Conservation (phyloP, 2,113 vertebrate genomes). For the Addax nasomaculatus region DNA sequence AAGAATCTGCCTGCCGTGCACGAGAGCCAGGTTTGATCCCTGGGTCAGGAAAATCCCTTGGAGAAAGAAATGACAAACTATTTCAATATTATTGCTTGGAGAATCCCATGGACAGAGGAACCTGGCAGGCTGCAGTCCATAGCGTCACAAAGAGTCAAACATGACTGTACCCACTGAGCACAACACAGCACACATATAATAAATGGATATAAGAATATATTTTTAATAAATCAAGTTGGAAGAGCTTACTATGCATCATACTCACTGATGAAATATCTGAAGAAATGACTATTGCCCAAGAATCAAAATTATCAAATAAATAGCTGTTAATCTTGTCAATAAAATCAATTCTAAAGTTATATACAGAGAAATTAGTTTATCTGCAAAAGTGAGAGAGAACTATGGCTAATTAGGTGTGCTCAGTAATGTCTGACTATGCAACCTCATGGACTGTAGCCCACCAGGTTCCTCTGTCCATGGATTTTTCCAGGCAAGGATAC, state of each 20-base stretch:
- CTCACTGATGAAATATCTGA: background rate
- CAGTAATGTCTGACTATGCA: background rate
- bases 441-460: background rate
- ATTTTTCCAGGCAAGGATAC: background rate
- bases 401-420: background rate
- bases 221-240: background rate
- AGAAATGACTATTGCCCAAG: background rate
- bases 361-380: background rate
- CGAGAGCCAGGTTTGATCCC: background rate
- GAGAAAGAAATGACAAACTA: background rate
- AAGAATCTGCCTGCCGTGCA: background rate
- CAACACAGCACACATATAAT: constrained; percentile 40
- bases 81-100: background rate
- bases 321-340: background rate
- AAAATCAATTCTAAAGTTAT: constrained; percentile 9
- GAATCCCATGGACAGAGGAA: background rate
- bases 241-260: background rate
- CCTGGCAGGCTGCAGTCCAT: background rate
- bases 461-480: background rate
- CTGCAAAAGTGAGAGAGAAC: background rate
- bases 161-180: background rate
- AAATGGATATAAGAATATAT: constrained; percentile 18
- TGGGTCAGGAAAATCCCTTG: background rate
- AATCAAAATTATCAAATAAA: constrained; percentile 28
- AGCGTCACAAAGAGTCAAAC: background rate